Percentiles rank a stretch among this genome's conserved stretches.
Conservation (phyloP, 2,888 invertebrate species). For the Spisula solida region DNA sequence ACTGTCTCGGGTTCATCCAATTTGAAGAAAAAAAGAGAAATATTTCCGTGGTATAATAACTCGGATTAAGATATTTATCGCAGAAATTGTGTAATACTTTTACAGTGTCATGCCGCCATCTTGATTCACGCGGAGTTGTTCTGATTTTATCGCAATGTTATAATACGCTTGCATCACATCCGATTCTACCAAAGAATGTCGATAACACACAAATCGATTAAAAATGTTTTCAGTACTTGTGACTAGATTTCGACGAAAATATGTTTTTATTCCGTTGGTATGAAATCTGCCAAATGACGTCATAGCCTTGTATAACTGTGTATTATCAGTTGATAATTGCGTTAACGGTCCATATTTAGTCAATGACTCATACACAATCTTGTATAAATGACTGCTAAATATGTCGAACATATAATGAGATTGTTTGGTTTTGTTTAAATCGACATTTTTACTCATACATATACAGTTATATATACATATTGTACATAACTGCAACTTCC, state of each 20-base stretch:
- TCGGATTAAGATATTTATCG: slow-evolving; percentile 45
- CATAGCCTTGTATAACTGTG: background rate
- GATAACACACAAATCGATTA: background rate
- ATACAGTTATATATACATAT: too few relatives aligned
- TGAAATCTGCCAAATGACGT: background rate
- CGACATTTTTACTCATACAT: too few relatives aligned
- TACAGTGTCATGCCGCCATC: slow-evolving; percentile 37
- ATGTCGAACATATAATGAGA: too few relatives aligned
- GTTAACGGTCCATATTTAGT: background rate
- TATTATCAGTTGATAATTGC: background rate
- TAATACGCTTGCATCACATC: background rate
- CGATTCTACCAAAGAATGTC: background rate
- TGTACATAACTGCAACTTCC: too few relatives aligned
- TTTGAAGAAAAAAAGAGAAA: slow-evolving; percentile 2
- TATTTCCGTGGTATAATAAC: background rate
- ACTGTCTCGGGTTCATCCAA: slow-evolving; percentile 3
- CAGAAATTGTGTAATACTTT: slow-evolving; percentile 21
- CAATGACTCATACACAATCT: background rate
- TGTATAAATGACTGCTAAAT: background rate
- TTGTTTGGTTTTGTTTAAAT: too few relatives aligned
- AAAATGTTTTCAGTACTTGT: background rate
- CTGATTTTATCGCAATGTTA: slow-evolving; percentile 35
- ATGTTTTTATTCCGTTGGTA: background rate
- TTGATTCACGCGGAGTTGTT: slow-evolving; percentile 45
- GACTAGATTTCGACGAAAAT: too few relatives aligned